These are phyloP conservation scores for Eidolon dupreanum DNA, from an alignment of 2,797 vertebrate species.

Conservation along the genomic window DNA sequence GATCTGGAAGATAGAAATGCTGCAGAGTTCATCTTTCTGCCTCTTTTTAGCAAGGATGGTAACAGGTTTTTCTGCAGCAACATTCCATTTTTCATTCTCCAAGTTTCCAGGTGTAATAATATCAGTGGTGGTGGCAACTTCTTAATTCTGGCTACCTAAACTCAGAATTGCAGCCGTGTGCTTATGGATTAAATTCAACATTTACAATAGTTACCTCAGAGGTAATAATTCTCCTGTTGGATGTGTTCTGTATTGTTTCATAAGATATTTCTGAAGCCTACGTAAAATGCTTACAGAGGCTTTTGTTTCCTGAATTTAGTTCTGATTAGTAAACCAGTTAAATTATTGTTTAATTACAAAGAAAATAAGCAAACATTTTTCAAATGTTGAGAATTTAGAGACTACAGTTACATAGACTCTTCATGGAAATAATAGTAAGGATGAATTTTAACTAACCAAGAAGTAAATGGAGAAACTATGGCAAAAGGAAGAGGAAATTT, in stretches of 20 bases:
- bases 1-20: not conserved
- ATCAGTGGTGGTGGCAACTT: not conserved
- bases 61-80: not conserved
- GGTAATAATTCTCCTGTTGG: not conserved
- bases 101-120: not conserved
- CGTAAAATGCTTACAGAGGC: not conserved
- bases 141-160: not conserved
- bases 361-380: not conserved
- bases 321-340: not conserved
- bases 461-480: not conserved
- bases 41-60: not conserved
- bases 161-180: not conserved
- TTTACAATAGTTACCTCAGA: not conserved
- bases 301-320: not conserved
- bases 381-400: not conserved
- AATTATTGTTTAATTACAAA: not conserved
- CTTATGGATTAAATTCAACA: not conserved
- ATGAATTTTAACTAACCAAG: not conserved
- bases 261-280: not conserved
- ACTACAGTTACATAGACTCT: not conserved
- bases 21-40: not conserved
- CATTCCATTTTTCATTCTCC: not conserved
- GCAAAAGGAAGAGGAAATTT: not conserved
- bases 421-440: not conserved
- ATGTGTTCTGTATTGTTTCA: not conserved